Conservation (phyloP, 2,113 vertebrate species). For the Gracilinanus agilis region DNA sequence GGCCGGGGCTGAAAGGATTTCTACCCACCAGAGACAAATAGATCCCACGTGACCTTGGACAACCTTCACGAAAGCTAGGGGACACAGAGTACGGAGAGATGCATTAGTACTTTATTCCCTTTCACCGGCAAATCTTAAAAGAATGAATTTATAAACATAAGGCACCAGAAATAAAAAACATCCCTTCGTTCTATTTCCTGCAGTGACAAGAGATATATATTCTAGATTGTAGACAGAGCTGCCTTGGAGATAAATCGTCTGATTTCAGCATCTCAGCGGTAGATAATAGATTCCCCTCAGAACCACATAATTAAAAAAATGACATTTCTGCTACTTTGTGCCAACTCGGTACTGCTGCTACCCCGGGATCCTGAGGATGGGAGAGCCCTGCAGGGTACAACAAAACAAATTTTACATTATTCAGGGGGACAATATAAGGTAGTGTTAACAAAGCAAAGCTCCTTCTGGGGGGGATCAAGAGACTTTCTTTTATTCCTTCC, state of each 20-base stretch:
- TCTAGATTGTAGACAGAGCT: slow-evolving; percentile 81
- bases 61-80: not conserved
- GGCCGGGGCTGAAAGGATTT: not conserved
- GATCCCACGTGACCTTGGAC: slow-evolving; percentile 37
- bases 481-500: slow-evolving; percentile 26
- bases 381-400: slow-evolving; percentile 69
- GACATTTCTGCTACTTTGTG: slow-evolving; percentile 81
- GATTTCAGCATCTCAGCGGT: slow-evolving; percentile 84
- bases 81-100: not conserved
- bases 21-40: not conserved
- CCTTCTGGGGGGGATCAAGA: slow-evolving; percentile 24
- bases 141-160: slow-evolving; percentile 82
- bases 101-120: slow-evolving; percentile 22
- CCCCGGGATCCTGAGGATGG: slow-evolving; percentile 71
- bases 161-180: slow-evolving; percentile 82
- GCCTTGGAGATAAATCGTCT: slow-evolving; percentile 85
- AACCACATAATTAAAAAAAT: slow-evolving; percentile 87
- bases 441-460: slow-evolving; percentile 59
- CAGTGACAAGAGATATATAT: slow-evolving; percentile 83
- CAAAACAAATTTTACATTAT: slow-evolving; percentile 74
- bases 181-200: slow-evolving; percentile 78
- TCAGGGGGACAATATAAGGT: slow-evolving; percentile 66
- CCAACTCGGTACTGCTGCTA: slow-evolving; percentile 66
- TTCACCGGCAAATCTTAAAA: slow-evolving; percentile 65
- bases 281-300: slow-evolving; percentile 85